Conservation (phyloP, 2,797 vertebrate species). For the Lepidocolaptes lacrymiger region DNA sequence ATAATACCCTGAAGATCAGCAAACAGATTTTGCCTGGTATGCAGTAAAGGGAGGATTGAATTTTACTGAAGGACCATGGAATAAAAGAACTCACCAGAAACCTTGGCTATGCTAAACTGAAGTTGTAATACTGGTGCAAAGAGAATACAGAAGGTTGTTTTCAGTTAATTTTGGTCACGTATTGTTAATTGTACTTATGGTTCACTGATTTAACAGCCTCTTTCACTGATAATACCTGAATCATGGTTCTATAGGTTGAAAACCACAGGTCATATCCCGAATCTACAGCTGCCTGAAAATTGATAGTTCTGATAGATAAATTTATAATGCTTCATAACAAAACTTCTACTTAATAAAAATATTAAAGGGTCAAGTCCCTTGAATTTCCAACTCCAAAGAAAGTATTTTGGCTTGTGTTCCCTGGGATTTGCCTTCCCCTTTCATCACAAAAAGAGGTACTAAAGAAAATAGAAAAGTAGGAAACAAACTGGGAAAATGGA, state of each 20-base stretch:
- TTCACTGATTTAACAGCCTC: background rate
- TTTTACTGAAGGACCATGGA: slow-evolving; percentile 30
- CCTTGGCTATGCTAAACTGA: background rate
- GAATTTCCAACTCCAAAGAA: background rate
- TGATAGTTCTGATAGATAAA: background rate
- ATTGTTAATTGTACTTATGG: background rate
- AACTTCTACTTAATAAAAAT: background rate
- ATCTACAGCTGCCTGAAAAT: background rate
- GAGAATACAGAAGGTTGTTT: fast-evolving
- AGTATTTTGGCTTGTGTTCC: background rate
- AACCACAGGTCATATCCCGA: background rate
- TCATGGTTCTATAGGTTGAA: background rate
- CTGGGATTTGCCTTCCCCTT: background rate
- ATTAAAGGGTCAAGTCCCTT: background rate
- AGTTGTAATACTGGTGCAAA: background rate
- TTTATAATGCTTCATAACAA: background rate
- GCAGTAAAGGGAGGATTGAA: slow-evolving; percentile 55
- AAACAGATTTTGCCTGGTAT: slow-evolving; percentile 63
- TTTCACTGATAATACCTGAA: background rate
- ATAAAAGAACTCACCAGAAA: slow-evolving; percentile 16
- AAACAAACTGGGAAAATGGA: background rate
- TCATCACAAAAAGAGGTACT: background rate
- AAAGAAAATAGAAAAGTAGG: background rate
- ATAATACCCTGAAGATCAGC: slow-evolving; percentile 69
- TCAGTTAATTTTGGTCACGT: background rate